Base-by-base conservation (phyloP, 2,888 invertebrate genomes). In the Acronicta leporina region DNA sequence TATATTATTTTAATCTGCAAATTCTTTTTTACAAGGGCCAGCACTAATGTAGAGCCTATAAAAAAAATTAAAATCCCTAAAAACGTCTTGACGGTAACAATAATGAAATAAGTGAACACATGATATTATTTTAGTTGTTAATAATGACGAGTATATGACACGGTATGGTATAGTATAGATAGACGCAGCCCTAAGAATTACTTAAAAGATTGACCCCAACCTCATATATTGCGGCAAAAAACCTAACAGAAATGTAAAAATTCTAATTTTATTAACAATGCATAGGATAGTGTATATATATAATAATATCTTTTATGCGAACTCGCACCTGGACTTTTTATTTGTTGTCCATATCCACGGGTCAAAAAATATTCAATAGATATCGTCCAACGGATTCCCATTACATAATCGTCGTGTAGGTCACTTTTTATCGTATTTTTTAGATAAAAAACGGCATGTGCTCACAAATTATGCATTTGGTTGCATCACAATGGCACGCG, bases 401-500 rank as follows among this genome's bases (percentile, higher is more conserved):
- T 89, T 91, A 89, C 82, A 84, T 85, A 86, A 86, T 84, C 87
- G 81, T 80, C 85, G 84, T 84, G 76, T 88, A 89, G 94, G 92
- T 94, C 93, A 94, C 84, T 91, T 92, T 94, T 92, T 90, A 86
- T 81, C 58, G 50, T 76, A 58, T 79, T 84, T 87, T 88, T 88
- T 87, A 70, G 68, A 59, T 80, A 90, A 92, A 92, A 91, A 85
- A 82, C 80, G 88, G 88, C 94, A 92, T 93, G 92, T 92, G 94
- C 92, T 92, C 89, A 90, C 88, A 91, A 92, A 94, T 94, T 93
- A 94, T 92, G 92, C 92, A 94, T 91, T 88, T 89, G 87, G 88
- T 71, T 92, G 92, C 90, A 84, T 91, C 89, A 93, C 92, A 94
- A 94, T 87, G 77, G 87, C 80, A 79, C 81, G 72, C 80, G 83